Evolutionary conservation across 1,140 invertebrate genomes (phyloP).

Genomic region (Trinorchestia longiramus): DNA sequence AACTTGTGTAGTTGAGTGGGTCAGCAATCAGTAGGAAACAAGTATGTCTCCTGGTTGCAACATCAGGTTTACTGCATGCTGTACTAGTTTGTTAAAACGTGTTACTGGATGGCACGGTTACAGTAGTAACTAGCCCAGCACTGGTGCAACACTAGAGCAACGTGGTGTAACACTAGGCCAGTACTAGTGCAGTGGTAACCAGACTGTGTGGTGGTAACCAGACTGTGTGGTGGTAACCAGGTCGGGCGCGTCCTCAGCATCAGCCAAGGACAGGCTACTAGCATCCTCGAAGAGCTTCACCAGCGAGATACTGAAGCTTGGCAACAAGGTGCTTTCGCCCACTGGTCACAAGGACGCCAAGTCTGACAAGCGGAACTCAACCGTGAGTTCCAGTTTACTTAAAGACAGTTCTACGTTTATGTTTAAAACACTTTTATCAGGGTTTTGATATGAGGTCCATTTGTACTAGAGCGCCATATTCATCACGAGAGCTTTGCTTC

Average conservation of each 20-base stretch:
- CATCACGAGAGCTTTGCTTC: too few relatives aligned
- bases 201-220: neutral
- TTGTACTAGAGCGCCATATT: too few relatives aligned
- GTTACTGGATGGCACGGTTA: too few relatives aligned
- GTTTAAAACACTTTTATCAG: neutral
- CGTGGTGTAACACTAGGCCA: neutral
- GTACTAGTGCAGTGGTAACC: neutral
- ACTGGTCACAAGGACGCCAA: conserved; percentile 76
- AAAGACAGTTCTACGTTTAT: neutral
- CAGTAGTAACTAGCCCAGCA: too few relatives aligned
- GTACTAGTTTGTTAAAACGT: too few relatives aligned
- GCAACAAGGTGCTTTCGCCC: conserved; percentile 81
- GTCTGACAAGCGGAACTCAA: conserved; percentile 67
- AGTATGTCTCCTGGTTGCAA: too few relatives aligned
- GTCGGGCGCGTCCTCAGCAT: conserved; percentile 53
- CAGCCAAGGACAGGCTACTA: conserved; percentile 78
- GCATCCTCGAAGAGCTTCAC: conserved; percentile 81
- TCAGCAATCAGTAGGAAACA: too few relatives aligned
- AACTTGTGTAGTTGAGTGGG: too few relatives aligned
- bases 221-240: neutral
- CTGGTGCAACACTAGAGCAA: neutral
- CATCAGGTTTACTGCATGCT: too few relatives aligned
- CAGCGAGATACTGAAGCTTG: conserved; percentile 71
- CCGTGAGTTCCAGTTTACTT: conserved; percentile 66
- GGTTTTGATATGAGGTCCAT: too few relatives aligned